These are phyloP conservation scores for Parnassius orleans DNA, from an alignment of 2,888 invertebrate species.

Conservation along the genomic window DNA sequence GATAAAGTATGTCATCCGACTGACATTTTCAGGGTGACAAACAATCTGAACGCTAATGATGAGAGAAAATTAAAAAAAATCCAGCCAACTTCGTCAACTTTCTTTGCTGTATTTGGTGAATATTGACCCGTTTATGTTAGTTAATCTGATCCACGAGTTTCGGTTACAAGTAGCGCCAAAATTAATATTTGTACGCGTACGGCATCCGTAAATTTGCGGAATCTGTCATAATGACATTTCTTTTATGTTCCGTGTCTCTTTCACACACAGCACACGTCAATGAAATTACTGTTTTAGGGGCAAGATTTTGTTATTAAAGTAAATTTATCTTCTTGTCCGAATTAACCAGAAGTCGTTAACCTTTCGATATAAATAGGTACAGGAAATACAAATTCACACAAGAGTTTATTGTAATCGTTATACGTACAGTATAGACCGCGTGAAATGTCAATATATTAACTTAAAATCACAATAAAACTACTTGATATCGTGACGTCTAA, in stretches of 20 bases:
- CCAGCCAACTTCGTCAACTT: conserved; percentile 6
- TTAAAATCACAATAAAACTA: conserved; percentile 26
- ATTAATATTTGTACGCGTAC: conserved; percentile 4
- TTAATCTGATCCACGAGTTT: conserved; percentile 7
- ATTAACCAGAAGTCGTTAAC: too few relatives aligned
- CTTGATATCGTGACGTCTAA: conserved; percentile 18
- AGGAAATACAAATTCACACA: not conserved
- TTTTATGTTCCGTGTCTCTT: conserved; percentile 1
- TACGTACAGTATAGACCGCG: conserved; percentile 1
- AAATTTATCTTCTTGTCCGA: too few relatives aligned
- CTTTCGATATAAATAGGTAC: not conserved
- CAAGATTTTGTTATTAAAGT: not conserved
- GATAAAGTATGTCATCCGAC: too few relatives aligned
- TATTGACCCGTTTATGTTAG: conserved; percentile 5
- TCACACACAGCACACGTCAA: not conserved
- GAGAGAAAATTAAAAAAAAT: too few relatives aligned
- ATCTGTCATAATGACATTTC: conserved; percentile 13
- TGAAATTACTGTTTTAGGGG: conserved; percentile 2
- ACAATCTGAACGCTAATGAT: too few relatives aligned
- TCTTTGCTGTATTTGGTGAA: conserved; percentile 17
- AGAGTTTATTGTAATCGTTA: not conserved
- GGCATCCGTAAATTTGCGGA: conserved; percentile 5
- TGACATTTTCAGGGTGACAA: too few relatives aligned
- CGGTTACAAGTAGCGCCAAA: not conserved
- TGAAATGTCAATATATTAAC: conserved; percentile 31